A percentile compares a stretch with the other conserved stretches of the same genome.
These are phyloP conservation scores for Ophioderma brevispina DNA, from an alignment of 35 echinoderm and acorn worm species.

Conservation along the genomic window DNA sequence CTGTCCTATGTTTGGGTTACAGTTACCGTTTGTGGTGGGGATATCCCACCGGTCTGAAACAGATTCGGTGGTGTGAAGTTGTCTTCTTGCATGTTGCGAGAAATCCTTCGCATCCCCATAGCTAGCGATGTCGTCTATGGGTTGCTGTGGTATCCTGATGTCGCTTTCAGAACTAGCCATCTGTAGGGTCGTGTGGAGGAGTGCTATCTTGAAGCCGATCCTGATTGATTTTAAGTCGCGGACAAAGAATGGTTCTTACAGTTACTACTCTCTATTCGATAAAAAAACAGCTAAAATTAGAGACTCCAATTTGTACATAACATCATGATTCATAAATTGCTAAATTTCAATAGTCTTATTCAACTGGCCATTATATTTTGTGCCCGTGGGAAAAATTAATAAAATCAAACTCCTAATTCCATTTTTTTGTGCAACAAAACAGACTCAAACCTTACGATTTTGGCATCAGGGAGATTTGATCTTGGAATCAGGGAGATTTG, in stretches of 20 bases:
- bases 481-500: no score
- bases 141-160: constrained; percentile 31
- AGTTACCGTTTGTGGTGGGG: constrained; percentile 44
- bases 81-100: background rate
- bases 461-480: no score
- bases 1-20: constrained; percentile 25
- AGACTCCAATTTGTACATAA: no score
- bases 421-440: no score
- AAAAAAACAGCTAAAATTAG: background rate
- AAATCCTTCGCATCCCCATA: constrained; percentile 22
- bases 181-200: background rate
- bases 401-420: no score
- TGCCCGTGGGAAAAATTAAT: no score
- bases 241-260: no score
- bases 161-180: constrained; percentile 5
- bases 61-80: background rate
- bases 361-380: no score
- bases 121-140: constrained; percentile 45
- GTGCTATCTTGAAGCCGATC: background rate
- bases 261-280: background rate
- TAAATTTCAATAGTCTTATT: no score
- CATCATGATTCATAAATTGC: no score
- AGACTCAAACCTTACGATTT: no score
- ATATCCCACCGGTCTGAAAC: constrained; percentile 11
- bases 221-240: background rate